Conservation (phyloP, 2,797 vertebrate genomes). For the Phrynocephalus guinanensis region DNA sequence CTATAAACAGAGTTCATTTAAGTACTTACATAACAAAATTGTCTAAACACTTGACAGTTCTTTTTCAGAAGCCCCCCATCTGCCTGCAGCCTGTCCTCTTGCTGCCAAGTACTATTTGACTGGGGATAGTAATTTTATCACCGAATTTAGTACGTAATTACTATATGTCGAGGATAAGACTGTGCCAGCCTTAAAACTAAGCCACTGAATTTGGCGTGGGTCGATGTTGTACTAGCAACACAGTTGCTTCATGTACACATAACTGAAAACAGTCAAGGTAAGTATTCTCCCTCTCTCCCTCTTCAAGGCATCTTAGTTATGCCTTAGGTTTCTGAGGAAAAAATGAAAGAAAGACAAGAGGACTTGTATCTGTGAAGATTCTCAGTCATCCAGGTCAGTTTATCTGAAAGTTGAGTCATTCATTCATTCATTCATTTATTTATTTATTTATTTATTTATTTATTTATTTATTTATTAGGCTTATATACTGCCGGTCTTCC, state of each 20-base stretch:
- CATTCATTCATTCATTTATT: too few species aligned
- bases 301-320: neutral
- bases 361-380: too few species aligned
- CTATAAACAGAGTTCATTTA: conserved; percentile 11
- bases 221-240: neutral
- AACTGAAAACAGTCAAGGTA: neutral
- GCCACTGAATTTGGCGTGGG: neutral
- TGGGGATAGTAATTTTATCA: neutral
- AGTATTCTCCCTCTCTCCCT: neutral
- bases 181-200: neutral
- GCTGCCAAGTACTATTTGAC: neutral
- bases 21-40: neutral
- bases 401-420: too few species aligned
- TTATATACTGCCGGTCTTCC: too few species aligned
- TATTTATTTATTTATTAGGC: too few species aligned
- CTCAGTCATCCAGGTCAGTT: too few species aligned
- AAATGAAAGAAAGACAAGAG: neutral
- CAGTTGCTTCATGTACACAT: neutral
- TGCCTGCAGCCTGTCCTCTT: neutral
- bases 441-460: too few species aligned
- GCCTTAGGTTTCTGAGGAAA: neutral
- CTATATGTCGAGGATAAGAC: neutral
- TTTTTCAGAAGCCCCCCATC: neutral
- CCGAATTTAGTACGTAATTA: neutral
- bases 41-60: neutral